These are phyloP conservation scores for Colletes gigas DNA, from an alignment of 1,140 invertebrate species.

Conservation along the genomic window DNA sequence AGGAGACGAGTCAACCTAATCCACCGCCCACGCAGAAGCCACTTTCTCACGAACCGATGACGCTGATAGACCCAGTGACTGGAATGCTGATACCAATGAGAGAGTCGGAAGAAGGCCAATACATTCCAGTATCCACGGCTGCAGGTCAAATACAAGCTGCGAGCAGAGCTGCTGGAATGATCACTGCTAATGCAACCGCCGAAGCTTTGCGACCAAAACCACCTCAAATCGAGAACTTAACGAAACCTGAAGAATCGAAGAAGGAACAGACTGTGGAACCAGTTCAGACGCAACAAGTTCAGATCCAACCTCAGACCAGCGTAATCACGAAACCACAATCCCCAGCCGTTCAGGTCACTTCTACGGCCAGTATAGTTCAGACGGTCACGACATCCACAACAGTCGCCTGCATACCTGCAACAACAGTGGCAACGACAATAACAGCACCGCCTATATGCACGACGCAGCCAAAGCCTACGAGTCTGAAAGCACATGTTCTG, in stretches of 20 bases:
- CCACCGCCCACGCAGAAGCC: constrained; percentile 61
- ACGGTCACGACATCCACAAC: constrained; percentile 20
- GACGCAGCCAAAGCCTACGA: constrained; percentile 77
- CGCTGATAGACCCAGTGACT: constrained; percentile 88
- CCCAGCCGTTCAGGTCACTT: constrained; percentile 59
- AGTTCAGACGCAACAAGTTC: constrained; percentile 34
- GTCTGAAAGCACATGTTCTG: constrained; percentile 82
- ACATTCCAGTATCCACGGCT: constrained; percentile 83
- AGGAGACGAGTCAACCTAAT: constrained; percentile 38
- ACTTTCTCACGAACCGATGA: constrained; percentile 81
- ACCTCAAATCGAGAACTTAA: constrained; percentile 1
- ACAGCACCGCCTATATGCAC: constrained; percentile 33
- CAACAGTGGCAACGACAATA: constrained; percentile 23
- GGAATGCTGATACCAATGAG: constrained; percentile 87
- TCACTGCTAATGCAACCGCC: not conserved
- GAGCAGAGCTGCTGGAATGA: constrained; percentile 44
- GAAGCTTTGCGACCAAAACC: constrained; percentile 39
- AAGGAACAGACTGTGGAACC: constrained; percentile 55
- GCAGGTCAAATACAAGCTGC: constrained; percentile 65
- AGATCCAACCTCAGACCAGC: constrained; percentile 61
- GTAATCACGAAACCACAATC: constrained; percentile 73
- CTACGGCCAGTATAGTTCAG: constrained; percentile 34
- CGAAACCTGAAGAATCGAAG: constrained; percentile 34
- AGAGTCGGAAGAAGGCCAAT: constrained; percentile 87
- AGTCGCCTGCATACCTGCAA: constrained; percentile 26